A percentile compares a stretch with the other conserved stretches of the same genome.
These are phyloP conservation scores for Sinocyclocheilus rhinocerous DNA, from an alignment of 2,113 vertebrate species.

Conservation along the genomic window DNA sequence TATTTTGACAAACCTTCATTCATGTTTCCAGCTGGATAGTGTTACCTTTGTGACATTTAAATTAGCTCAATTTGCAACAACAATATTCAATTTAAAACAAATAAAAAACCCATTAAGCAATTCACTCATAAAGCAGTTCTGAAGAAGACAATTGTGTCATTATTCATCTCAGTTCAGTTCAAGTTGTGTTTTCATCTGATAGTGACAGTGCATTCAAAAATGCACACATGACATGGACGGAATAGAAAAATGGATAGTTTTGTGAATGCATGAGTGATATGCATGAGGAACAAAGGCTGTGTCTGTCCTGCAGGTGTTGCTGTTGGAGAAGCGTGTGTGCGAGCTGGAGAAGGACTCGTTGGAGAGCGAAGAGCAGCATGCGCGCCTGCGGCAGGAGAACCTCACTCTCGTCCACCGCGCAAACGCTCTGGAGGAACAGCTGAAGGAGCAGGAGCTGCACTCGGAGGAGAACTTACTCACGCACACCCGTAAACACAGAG, in stretches of 20 bases:
- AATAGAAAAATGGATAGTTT: background rate
- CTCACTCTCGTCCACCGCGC: constrained; percentile 94
- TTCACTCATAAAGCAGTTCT: no score
- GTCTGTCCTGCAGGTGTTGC: constrained; percentile 80
- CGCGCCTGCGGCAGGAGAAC: constrained; percentile 92
- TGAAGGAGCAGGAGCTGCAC: constrained; percentile 92
- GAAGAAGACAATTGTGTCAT: no score
- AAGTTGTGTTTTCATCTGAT: no score
- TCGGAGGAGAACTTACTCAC: constrained; percentile 83
- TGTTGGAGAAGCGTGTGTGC: constrained; percentile 89
- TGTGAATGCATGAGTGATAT: background rate
- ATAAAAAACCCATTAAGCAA: no score
- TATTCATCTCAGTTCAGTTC: no score
- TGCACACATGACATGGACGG: no score
- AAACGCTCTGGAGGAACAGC: constrained; percentile 94
- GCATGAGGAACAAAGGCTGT: background rate
- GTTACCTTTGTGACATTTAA: no score
- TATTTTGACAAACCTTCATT: no score
- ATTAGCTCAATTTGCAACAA: no score
- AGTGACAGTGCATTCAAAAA: no score
- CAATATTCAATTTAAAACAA: no score
- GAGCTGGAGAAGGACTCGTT: constrained; percentile 94
- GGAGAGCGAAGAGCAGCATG: constrained; percentile 86
- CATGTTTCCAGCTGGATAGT: no score
- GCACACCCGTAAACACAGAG: constrained; percentile 87